These are phyloP conservation scores for Dasyurus viverrinus DNA, from an alignment of 2,113 vertebrate genomes.

Conservation along the genomic window DNA sequence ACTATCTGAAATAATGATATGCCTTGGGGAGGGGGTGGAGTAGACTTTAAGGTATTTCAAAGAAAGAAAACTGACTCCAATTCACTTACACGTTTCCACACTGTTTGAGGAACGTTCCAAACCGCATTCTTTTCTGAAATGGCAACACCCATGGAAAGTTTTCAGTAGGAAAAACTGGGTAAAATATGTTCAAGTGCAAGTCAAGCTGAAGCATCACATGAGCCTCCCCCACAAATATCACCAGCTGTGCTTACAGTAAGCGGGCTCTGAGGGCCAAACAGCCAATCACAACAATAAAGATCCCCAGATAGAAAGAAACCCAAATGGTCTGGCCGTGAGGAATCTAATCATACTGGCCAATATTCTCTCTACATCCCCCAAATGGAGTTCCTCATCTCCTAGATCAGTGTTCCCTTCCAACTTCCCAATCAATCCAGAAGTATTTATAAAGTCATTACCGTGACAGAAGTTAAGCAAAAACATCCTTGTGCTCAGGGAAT, in stretches of 20 bases:
- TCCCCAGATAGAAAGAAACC: neutral
- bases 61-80: constrained; percentile 31
- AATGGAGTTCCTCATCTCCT: neutral
- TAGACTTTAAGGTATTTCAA: constrained; percentile 35
- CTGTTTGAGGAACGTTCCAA: neutral
- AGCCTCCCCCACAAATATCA: neutral
- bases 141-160: neutral
- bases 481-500: neutral
- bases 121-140: neutral
- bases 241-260: neutral
- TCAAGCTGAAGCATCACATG: neutral
- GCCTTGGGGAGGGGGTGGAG: constrained; percentile 23
- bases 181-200: neutral
- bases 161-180: neutral
- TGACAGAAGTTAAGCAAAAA: neutral
- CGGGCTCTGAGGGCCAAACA: neutral
- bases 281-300: neutral
- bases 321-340: fast-evolving
- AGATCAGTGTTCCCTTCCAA: neutral
- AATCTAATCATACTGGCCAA: neutral
- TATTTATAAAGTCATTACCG: neutral
- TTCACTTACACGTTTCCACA: neutral
- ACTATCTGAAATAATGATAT: constrained; percentile 34
- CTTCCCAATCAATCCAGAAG: neutral
- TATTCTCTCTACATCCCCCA: too few species aligned